A percentile compares a stretch with the other conserved stretches of the same genome.
Evolutionary conservation across 2,113 vertebrate genomes (phyloP).

Genomic region (Aleadryas rufinucha): DNA sequence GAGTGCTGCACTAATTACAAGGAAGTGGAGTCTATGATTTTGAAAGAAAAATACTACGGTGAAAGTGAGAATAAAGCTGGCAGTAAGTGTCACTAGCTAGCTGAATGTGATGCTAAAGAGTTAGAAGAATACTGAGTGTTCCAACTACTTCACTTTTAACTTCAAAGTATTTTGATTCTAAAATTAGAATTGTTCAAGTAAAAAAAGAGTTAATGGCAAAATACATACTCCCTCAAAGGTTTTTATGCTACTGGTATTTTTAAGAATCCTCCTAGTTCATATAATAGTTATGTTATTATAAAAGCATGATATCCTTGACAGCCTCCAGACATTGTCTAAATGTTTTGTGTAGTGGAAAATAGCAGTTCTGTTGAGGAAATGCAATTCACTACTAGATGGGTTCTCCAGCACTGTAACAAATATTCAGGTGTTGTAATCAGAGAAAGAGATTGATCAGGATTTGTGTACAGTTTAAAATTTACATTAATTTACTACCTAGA

Average conservation of each 20-base stretch:
- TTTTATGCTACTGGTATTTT: neutral
- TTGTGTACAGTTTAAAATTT: neutral
- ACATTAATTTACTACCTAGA: neutral
- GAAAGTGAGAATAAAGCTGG: neutral
- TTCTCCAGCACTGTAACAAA: neutral
- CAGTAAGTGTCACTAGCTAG: neutral
- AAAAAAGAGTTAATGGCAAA: neutral
- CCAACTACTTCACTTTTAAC: neutral
- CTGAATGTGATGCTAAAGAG: neutral
- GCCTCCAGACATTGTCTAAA: neutral
- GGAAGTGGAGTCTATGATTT: neutral
- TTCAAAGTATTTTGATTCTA: neutral
- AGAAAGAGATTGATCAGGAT: neutral
- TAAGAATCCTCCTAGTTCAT: neutral
- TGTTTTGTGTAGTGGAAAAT: neutral
- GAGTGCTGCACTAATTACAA: neutral
- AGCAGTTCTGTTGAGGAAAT: neutral
- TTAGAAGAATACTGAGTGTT: neutral
- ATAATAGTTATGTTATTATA: neutral
- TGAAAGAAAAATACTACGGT: neutral
- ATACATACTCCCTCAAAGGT: neutral
- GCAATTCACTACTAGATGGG: neutral
- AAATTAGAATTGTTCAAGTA: neutral
- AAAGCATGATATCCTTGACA: neutral
- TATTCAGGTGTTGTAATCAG: neutral